phyloP scores from a whole-genome alignment of 2,888 invertebrate genomes.

The Polydrusus pterygomalis region DNA sequence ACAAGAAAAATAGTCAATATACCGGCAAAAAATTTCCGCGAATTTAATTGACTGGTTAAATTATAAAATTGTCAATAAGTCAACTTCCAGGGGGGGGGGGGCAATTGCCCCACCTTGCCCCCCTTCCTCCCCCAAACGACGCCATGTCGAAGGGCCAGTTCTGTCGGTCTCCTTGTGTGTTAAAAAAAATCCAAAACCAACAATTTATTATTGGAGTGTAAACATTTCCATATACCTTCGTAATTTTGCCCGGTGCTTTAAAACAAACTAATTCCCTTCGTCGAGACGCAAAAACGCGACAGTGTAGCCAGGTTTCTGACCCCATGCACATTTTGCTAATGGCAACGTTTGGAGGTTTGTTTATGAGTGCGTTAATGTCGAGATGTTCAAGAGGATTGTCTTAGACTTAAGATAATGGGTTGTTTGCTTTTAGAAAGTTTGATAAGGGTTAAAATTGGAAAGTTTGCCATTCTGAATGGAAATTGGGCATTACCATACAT shows the following conservation, averaged over 20 bases:
- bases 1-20: no score
- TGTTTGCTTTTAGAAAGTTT: constrained; percentile 49
- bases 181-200: no score
- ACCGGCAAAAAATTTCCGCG: no score
- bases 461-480: constrained; percentile 26
- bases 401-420: constrained; percentile 52
- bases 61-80: no score
- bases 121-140: no score
- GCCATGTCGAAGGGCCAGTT: no score
- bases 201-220: not conserved
- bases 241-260: not conserved
- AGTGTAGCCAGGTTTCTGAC: constrained; percentile 42
- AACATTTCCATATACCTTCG: not conserved
- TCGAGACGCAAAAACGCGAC: constrained; percentile 41
- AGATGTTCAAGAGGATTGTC: constrained; percentile 55
- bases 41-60: no score
- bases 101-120: no score
- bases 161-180: no score
- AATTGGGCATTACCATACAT: constrained; percentile 22
- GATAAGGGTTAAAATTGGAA: constrained; percentile 43
- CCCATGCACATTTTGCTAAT: constrained; percentile 50
- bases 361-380: constrained; percentile 56
- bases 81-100: no score
- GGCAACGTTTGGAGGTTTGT: constrained; percentile 53
- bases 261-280: constrained; percentile 17